phyloP scores from a whole-genome alignment of 2,797 vertebrate genomes.

The Mus spretus region DNA sequence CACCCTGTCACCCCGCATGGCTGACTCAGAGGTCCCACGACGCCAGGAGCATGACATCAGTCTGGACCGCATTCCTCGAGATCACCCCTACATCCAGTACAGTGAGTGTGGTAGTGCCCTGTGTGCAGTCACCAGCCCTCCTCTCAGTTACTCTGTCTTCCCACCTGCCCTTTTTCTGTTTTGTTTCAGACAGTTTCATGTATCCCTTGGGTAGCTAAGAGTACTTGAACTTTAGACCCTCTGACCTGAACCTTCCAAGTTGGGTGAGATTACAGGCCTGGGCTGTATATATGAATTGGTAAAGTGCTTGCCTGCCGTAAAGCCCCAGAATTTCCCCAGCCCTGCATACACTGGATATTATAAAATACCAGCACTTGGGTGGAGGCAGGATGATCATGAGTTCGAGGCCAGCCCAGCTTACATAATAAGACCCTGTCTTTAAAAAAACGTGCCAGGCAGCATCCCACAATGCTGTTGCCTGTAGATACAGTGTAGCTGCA shows the following conservation, averaged over 20 bases:
- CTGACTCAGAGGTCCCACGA: conserved; percentile 94
- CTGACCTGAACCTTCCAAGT: background rate
- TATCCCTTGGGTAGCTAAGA: background rate
- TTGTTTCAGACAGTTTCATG: background rate
- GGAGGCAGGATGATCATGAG: background rate
- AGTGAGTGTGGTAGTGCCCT: conserved; percentile 84
- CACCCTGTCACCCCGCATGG: conserved; percentile 93
- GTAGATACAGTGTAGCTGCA: background rate
- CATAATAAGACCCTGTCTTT: background rate
- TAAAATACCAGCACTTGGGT: background rate
- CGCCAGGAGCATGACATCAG: conserved; percentile 96
- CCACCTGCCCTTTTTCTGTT: background rate
- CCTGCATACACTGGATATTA: background rate
- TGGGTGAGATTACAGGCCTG: background rate
- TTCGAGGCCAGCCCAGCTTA: background rate
- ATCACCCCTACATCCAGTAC: conserved; percentile 95
- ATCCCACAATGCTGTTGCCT: background rate
- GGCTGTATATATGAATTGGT: background rate
- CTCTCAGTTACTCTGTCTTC: background rate
- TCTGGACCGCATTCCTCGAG: conserved; percentile 94
- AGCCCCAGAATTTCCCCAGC: background rate
- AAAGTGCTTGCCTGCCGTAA: background rate
- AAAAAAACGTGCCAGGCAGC: background rate
- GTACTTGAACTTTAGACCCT: background rate
- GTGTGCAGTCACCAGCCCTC: too few species aligned